Conservation (phyloP, 2,113 vertebrate genomes). For the Mixornis gularis region DNA sequence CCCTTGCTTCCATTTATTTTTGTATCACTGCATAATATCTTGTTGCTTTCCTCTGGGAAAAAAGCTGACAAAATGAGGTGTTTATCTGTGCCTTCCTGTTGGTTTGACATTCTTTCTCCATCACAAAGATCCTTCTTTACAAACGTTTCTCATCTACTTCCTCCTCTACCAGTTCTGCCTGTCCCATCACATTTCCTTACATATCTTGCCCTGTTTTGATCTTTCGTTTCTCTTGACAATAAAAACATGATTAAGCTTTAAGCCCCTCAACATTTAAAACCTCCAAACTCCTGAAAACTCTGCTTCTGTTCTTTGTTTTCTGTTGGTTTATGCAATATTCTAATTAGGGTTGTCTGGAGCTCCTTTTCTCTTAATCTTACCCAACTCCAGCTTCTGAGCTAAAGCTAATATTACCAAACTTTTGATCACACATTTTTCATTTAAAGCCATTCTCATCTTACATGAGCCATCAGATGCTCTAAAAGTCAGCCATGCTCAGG, state of each 20-base stretch:
- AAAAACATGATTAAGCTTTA: conserved; percentile 21
- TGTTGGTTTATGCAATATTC: background rate
- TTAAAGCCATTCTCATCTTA: background rate
- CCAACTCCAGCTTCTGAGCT: background rate
- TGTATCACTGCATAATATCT: conserved; percentile 6
- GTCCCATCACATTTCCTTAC: background rate
- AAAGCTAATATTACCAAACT: background rate
- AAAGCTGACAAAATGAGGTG: background rate
- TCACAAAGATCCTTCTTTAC: background rate
- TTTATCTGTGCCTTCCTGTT: background rate
- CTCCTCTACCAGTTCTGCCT: background rate
- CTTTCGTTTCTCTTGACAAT: conserved; percentile 5
- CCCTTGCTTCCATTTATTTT: conserved; percentile 19
- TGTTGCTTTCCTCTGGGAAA: background rate
- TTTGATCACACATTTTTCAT: background rate
- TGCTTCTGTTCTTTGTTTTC: background rate
- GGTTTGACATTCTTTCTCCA: conserved; percentile 17
- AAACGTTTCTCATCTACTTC: background rate
- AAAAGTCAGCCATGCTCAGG: background rate
- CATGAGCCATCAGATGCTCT: background rate
- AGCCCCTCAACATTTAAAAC: conserved; percentile 4
- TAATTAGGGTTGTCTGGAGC: background rate
- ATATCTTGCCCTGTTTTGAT: background rate
- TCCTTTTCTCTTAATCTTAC: background rate
- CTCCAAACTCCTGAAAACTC: background rate